Percentiles rank a stretch among this genome's conserved stretches.
phyloP scores from a whole-genome alignment of 2,797 vertebrate species.

The Dipus sagitta region DNA sequence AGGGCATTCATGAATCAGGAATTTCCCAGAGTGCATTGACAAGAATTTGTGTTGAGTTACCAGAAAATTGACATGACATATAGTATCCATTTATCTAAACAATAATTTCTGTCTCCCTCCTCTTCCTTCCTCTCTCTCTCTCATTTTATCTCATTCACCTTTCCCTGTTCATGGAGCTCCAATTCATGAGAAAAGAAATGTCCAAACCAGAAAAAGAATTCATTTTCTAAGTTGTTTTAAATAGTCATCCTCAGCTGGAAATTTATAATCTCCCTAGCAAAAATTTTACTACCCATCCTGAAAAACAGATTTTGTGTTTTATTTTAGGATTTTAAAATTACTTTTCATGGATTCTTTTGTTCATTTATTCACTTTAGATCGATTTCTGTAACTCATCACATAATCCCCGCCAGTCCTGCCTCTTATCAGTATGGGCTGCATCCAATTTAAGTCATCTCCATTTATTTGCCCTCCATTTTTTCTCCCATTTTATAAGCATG shows the following conservation, averaged over 20 bases:
- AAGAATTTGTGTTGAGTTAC: slow-evolving; percentile 56
- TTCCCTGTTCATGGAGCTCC: slow-evolving; percentile 20
- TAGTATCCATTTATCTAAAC: slow-evolving; percentile 58
- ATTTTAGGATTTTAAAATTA: background rate
- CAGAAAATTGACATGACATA: slow-evolving; percentile 66
- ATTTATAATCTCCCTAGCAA: slow-evolving; percentile 37
- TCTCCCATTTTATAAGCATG: background rate
- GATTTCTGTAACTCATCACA: slow-evolving; percentile 4
- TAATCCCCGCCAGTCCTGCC: slow-evolving; percentile 45
- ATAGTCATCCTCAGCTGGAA: background rate
- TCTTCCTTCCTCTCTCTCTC: background rate
- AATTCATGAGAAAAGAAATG: slow-evolving; percentile 16
- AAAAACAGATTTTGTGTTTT: slow-evolving; percentile 54
- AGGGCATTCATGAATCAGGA: slow-evolving; percentile 54
- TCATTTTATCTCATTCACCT: slow-evolving; percentile 15
- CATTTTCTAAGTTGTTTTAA: slow-evolving; percentile 68
- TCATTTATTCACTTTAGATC: background rate
- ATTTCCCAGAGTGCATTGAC: slow-evolving; percentile 67
- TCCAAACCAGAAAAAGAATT: slow-evolving; percentile 66
- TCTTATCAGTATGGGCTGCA: slow-evolving; percentile 52
- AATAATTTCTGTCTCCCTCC: slow-evolving; percentile 19
- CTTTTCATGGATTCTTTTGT: background rate
- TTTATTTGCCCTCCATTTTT: background rate
- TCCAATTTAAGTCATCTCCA: slow-evolving; percentile 41
- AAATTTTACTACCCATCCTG: slow-evolving; percentile 27